phyloP scores from a whole-genome alignment of 2,888 invertebrate genomes.

The Endotricha flammealis region DNA sequence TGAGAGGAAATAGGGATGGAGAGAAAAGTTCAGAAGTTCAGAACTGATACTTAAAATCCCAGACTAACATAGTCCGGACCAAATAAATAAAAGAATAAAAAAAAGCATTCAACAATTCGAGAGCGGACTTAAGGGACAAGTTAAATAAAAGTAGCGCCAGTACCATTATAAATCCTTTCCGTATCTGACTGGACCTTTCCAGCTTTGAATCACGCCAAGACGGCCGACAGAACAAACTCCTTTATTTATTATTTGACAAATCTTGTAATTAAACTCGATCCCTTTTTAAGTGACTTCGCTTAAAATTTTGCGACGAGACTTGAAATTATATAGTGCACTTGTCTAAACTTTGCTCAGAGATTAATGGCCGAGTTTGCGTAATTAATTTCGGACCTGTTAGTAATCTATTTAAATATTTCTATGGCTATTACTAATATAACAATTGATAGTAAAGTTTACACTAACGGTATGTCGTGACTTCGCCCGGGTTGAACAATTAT shows the following conservation, averaged over 20 bases:
- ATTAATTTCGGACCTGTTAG: slow-evolving; percentile 13
- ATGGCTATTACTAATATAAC: not conserved
- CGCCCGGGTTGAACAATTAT: too few species aligned
- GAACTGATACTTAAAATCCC: too few species aligned
- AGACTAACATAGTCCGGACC: too few species aligned
- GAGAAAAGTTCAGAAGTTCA: too few species aligned
- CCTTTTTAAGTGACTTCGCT: slow-evolving; percentile 33
- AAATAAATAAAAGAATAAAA: not conserved
- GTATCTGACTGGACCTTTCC: slow-evolving; percentile 27
- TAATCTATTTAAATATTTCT: slow-evolving; percentile 2
- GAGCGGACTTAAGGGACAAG: slow-evolving; percentile 27
- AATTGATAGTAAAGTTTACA: not conserved
- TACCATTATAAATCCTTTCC: slow-evolving; percentile 29
- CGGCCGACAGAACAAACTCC: slow-evolving; percentile 27
- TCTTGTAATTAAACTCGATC: slow-evolving; percentile 43
- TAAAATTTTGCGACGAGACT: slow-evolving; percentile 23
- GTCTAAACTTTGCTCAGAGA: slow-evolving; percentile 13
- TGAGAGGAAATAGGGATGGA: too few species aligned
- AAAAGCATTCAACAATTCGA: not conserved
- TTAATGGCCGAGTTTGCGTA: slow-evolving; percentile 9
- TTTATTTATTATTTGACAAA: slow-evolving; percentile 51
- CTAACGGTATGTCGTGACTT: too few species aligned
- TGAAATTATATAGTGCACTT: slow-evolving; percentile 20
- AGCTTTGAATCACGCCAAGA: slow-evolving; percentile 28
- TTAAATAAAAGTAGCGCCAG: slow-evolving; percentile 30